Evolutionary conservation across 2,797 vertebrate species (phyloP).

Genomic region (Cryptoblepharus egeriae): DNA sequence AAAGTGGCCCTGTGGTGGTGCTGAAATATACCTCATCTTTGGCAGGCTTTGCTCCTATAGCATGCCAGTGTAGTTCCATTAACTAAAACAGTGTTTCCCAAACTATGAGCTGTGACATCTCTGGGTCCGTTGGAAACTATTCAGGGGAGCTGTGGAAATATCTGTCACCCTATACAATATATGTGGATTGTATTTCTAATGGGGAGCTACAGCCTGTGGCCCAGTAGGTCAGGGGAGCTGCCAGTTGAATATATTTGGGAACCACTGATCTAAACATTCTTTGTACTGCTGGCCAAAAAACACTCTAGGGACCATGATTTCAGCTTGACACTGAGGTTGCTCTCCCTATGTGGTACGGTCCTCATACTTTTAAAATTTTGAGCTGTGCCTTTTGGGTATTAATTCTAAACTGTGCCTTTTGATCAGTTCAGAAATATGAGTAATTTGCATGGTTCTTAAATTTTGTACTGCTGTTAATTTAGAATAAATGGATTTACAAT

Average conservation of each 20-base stretch:
- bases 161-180: too few relatives aligned
- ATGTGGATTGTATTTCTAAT: too few relatives aligned
- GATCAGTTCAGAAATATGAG: not conserved
- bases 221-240: too few relatives aligned
- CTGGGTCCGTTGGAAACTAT: too few relatives aligned
- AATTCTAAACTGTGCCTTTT: not conserved
- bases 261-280: too few relatives aligned
- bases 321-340: not conserved
- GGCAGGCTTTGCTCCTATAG: not conserved
- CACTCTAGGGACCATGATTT: not conserved
- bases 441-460: not conserved
- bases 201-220: too few relatives aligned
- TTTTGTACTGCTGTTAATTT: not conserved
- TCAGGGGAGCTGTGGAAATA: too few relatives aligned
- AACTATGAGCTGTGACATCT: too few relatives aligned
- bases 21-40: not conserved
- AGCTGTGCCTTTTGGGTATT: not conserved
- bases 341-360: not conserved
- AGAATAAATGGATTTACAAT: not conserved
- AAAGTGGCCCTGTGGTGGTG: not conserved
- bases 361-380: not conserved
- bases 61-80: not conserved
- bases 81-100: too few relatives aligned
- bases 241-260: too few relatives aligned
- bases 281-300: too few relatives aligned